A percentile compares a stretch with the other conserved stretches of the same genome.
Evolutionary conservation across 2,888 invertebrate genomes (phyloP).

Genomic region (Scaptomyza caliginosa): DNA sequence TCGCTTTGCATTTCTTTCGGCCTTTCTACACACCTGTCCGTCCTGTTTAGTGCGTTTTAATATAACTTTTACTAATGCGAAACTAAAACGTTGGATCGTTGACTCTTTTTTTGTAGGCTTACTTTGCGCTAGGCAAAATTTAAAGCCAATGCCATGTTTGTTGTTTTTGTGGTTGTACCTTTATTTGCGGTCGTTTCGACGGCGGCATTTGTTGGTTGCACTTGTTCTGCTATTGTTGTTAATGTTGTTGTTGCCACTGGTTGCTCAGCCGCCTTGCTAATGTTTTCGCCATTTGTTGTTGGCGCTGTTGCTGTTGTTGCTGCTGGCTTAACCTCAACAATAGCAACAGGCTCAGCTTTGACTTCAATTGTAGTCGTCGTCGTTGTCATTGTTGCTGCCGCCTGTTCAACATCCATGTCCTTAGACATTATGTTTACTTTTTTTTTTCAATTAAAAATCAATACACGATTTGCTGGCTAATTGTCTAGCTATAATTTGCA

Average conservation of each 20-base stretch:
- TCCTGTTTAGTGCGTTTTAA: constrained; percentile 51
- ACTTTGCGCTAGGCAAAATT: constrained; percentile 33
- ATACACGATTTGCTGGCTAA: constrained; percentile 33
- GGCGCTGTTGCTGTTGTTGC: constrained; percentile 22
- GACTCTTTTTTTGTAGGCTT: constrained; percentile 38
- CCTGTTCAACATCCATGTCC: constrained; percentile 70
- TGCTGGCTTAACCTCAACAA: constrained; percentile 33
- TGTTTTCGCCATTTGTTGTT: constrained; percentile 60
- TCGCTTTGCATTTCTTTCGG: constrained; percentile 20
- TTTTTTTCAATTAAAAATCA: constrained; percentile 35
- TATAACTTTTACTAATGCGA: constrained; percentile 70
- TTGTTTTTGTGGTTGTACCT: constrained; percentile 52
- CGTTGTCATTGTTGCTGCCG: constrained; percentile 30
- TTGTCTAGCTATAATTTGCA: constrained; percentile 31
- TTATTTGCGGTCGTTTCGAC: constrained; percentile 43
- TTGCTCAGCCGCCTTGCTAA: constrained; percentile 35
- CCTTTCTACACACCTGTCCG: constrained; percentile 21
- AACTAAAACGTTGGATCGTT: constrained; percentile 38
- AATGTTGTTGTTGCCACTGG: constrained; percentile 51
- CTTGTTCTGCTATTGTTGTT: constrained; percentile 51
- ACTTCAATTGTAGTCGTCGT: constrained; percentile 50
- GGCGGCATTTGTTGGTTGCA: constrained; percentile 53
- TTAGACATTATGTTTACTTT: constrained; percentile 52
- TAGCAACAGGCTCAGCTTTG: constrained; percentile 49
- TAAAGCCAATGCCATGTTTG: constrained; percentile 23